Base-by-base conservation (phyloP, 92 coral and sea anemone species). In the Desmophyllum pertusum region DNA sequence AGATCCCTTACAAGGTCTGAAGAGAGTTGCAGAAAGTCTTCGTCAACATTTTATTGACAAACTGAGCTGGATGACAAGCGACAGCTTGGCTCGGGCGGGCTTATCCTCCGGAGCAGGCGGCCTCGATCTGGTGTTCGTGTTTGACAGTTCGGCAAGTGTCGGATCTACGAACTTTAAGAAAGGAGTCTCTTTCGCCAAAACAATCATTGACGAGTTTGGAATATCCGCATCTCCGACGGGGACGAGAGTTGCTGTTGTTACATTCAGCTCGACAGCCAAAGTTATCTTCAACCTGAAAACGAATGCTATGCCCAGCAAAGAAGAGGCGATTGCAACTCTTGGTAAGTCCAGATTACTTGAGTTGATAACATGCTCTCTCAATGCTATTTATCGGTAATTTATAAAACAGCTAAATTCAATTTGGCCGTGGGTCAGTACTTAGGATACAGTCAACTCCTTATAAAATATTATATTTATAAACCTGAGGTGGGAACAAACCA, bases 61-160 rank as follows among this genome's bases (percentile, higher is more conserved):
- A 80, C 89, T 92, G 64, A 93, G 91, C 67, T 89, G 95, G 77
- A 85, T 80, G 68, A 96, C 99, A 39, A 85, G 90, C 43, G 99
- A 96, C 87, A 94, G 99, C 70, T 91, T 97, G 63, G 99, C 95
- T 21, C 86, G 99, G 69, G 87, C 98, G 35, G 99, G 99, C n/a
- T 87, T 96, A 40, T 92, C 99, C 41, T 92, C 98, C 62, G 99
- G 99, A 13, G 99, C 99, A 7, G 93, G 94, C 36, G 99, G 99
- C 73, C 90, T 97, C 37, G 99, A 97, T 70, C 88, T 97, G 64
- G 98, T 97, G 66, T 94, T 97, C 61, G 92, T 92, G 38, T 90
- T 97, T 52, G 99, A 97, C 87, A 97, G 99, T 70, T 97, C 99
- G 84, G 98, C 98, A 41, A 97, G 98, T 68, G 99, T 97, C 48